Conservation (phyloP, 2,888 invertebrate species). For the Nineta flava region DNA sequence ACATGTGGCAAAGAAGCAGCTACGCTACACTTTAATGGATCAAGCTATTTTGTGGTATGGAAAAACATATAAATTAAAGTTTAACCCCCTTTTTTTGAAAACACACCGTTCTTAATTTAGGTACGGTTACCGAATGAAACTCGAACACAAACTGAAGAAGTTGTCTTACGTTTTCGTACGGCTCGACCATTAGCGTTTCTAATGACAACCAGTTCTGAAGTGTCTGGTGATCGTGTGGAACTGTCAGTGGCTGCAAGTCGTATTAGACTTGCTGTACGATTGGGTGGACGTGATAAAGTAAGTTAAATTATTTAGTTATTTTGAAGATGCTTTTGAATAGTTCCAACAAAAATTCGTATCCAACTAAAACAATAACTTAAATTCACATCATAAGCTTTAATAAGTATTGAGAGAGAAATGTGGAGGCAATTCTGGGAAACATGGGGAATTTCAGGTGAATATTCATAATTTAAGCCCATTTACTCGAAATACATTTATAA, state of each 20-base stretch:
- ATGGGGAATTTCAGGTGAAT: no score
- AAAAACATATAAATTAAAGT: neutral
- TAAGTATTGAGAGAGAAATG: no score
- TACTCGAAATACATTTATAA: no score
- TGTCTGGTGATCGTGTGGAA: constrained; percentile 69
- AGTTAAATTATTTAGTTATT: constrained; percentile 11
- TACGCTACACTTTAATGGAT: constrained; percentile 75
- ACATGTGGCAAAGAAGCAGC: constrained; percentile 84
- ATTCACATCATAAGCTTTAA: no score
- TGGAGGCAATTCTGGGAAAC: no score
- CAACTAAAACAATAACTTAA: no score
- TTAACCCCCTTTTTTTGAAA: neutral
- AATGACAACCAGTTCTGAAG: constrained; percentile 62
- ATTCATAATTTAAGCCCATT: no score
- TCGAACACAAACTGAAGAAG: constrained; percentile 74
- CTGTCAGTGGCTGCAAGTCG: constrained; percentile 72
- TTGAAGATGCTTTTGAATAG: no score
- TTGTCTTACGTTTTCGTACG: constrained; percentile 74
- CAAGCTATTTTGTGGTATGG: constrained; percentile 52
- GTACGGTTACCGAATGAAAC: constrained; percentile 24
- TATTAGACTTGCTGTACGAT: constrained; percentile 62
- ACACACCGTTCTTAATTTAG: no score
- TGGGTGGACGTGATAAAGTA: constrained; percentile 59
- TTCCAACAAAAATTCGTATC: no score
- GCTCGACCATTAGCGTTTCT: constrained; percentile 60